Conservation (phyloP, 2,888 invertebrate genomes). For the Neria commutata region DNA sequence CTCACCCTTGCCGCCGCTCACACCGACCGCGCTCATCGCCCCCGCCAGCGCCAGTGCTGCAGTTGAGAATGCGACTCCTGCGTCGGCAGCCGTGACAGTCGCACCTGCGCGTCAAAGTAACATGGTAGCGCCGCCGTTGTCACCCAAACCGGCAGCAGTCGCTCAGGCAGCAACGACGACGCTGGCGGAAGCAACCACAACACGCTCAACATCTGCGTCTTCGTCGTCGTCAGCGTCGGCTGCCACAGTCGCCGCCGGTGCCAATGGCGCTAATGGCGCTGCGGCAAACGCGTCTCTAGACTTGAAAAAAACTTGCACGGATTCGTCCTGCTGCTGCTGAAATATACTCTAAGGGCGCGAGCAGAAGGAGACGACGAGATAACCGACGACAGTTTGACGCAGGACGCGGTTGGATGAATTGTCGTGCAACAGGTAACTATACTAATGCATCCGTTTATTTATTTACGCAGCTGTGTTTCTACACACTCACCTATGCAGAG, state of each 20-base stretch:
- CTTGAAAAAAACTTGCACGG: conserved; percentile 51
- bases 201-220: conserved; percentile 21
- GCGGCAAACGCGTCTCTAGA: conserved; percentile 36
- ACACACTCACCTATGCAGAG: too few species aligned
- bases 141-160: conserved; percentile 44
- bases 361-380: too few species aligned
- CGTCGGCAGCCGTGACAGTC: not conserved
- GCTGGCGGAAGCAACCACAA: conserved; percentile 4
- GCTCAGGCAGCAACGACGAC: conserved; percentile 16
- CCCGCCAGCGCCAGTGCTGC: not conserved
- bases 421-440: too few species aligned
- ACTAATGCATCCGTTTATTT: too few species aligned
- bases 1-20: conserved; percentile 38
- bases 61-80: not conserved
- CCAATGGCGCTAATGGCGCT: conserved; percentile 26
- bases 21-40: conserved; percentile 17
- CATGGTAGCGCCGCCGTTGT: conserved; percentile 33
- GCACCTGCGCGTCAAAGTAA: not conserved
- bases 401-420: too few species aligned
- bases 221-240: conserved; percentile 29
- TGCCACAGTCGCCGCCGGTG: conserved; percentile 2
- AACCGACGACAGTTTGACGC: too few species aligned
- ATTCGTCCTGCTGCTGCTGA: conserved; percentile 52
- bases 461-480: too few species aligned
- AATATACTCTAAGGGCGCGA: conserved; percentile 50